Evolutionary conservation across 1,140 invertebrate species (phyloP), one percentile per base, ranked within the genome.

Genomic region (Centruroides vittatus): DNA sequence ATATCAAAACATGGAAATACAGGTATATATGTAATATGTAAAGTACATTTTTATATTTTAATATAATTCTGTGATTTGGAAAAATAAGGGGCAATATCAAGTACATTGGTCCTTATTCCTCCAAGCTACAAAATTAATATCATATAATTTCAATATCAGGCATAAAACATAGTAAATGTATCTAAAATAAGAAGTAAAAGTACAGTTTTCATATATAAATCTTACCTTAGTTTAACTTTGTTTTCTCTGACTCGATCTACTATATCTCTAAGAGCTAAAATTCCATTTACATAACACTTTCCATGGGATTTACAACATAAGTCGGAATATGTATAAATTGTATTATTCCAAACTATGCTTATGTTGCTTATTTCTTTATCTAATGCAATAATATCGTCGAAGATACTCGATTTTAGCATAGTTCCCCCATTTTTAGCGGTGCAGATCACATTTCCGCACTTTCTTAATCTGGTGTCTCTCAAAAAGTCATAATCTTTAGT

Each of bases 391-490:
- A 94, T 72, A 69, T 94, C 89, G 62, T 83, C 78, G 81, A 86
- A 93, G 4, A 91, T 76, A 57, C 81, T 82, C 0, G 78, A 75
- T 6, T 86, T 78, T 4, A 95, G 74, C 73, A 94, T 81, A 66
- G 88, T 88, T 52, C 82, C 78, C 51, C 83, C 85, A 74, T 92
- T 86, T 73, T 89, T 89, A 1, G 89, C 77, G 51, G 84, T 80
- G 3, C 93, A 78, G 63, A 93, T 91, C 50, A 92, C 80, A 61
- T 88, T 80, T 11, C 87, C 88, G 71, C 90, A 91, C 67, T 88
- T 81, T 86, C 89, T 88, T 75, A 87, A 82, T 71, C 88, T 79
- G 3, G 88, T 92, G 66, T 92, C 88, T 65, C 90, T 80, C 12
- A 83, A 84, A 4, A 89, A 81, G 72, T 86, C 86, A 72, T 93